Percentiles rank a stretch among this genome's conserved stretches.
Evolutionary conservation across 2,113 vertebrate species (phyloP).

Genomic region (Sorex araneus): DNA sequence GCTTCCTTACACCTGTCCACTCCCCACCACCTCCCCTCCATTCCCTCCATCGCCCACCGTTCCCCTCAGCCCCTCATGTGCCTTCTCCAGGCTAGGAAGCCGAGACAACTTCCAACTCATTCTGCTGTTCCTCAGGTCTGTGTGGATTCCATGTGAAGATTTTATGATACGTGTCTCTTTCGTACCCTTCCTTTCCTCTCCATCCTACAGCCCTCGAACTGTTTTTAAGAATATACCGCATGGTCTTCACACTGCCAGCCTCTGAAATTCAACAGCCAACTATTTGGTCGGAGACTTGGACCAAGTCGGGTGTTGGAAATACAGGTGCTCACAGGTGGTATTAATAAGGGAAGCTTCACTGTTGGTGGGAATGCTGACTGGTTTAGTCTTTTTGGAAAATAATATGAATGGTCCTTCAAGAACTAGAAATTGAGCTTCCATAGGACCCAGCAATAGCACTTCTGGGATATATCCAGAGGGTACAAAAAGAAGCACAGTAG

Average conservation of each 20-base stretch:
- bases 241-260: background rate
- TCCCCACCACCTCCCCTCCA: too few species aligned
- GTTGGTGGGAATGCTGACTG: too few species aligned
- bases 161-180: background rate
- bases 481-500: too few species aligned
- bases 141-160: background rate
- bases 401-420: too few species aligned
- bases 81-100: background rate
- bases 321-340: background rate
- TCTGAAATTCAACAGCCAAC: conserved; percentile 26
- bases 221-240: background rate
- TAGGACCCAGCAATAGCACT: too few species aligned
- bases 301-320: background rate
- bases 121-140: background rate
- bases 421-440: too few species aligned
- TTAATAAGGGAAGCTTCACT: too few species aligned
- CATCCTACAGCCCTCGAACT: background rate
- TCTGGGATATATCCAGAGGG: too few species aligned
- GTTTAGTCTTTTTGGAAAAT: too few species aligned
- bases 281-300: background rate
- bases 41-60: background rate
- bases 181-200: background rate
- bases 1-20: background rate
- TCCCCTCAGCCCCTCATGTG: background rate
- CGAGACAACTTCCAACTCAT: background rate